phyloP scores from a whole-genome alignment of 2,797 vertebrate species.

The Podargus strigoides region DNA sequence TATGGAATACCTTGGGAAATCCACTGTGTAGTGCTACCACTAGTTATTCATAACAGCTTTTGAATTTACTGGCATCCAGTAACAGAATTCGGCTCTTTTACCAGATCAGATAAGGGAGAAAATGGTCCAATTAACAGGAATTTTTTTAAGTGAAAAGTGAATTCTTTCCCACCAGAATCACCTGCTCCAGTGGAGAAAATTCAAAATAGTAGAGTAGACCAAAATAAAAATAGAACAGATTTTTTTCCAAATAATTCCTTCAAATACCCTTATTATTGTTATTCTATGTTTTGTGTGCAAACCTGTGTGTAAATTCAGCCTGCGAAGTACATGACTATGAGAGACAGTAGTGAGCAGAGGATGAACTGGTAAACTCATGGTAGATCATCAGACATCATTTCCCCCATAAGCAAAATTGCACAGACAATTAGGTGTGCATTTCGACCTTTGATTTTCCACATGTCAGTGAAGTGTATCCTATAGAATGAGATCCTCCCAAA shows the following conservation, averaged over 20 bases:
- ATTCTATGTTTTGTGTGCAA: not conserved
- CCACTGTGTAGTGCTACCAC: not conserved
- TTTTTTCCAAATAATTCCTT: not conserved
- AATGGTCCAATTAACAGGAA: not conserved
- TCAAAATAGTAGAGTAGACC: not conserved
- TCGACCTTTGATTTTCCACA: not conserved
- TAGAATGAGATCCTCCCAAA: not conserved
- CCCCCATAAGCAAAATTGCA: not conserved
- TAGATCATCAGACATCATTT: not conserved
- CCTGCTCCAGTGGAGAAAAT: not conserved
- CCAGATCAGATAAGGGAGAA: not conserved
- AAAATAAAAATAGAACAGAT: not conserved
- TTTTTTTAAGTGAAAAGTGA: not conserved
- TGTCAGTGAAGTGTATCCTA: not conserved
- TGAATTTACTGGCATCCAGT: not conserved
- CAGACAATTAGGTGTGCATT: not conserved
- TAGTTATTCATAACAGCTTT: not conserved
- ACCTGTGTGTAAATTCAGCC: not conserved
- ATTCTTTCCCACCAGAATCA: not conserved
- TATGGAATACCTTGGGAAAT: slow-evolving; percentile 39
- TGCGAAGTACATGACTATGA: not conserved
- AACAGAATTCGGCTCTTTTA: not conserved
- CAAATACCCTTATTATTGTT: not conserved
- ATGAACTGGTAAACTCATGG: not conserved
- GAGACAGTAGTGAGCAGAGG: not conserved